Evolutionary conservation across 1,140 invertebrate species (phyloP).

Genomic region (Babylonia areolata): DNA sequence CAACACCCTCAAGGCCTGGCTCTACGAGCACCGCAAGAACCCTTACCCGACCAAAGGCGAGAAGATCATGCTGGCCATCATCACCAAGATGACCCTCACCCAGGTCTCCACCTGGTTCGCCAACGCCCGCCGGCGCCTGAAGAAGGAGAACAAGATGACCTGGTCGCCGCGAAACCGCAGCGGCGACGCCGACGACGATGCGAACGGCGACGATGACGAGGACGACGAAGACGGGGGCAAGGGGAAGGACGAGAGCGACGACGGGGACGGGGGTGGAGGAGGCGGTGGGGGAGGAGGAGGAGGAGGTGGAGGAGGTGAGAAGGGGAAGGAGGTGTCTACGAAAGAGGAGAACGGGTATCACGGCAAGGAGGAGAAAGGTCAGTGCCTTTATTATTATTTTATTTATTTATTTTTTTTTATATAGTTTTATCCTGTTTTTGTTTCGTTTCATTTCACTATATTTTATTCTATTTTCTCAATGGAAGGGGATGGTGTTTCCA

Average conservation of each 20-base stretch:
- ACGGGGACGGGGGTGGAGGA: conserved; percentile 24
- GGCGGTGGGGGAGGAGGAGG: neutral
- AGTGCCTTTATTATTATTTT: no score
- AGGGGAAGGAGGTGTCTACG: neutral
- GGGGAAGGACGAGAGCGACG: conserved; percentile 49
- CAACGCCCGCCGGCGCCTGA: conserved; percentile 78
- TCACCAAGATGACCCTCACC: conserved; percentile 99
- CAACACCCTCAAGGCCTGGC: conserved; percentile 96
- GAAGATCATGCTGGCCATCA: conserved; percentile 99
- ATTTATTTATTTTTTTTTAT: no score
- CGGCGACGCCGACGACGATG: conserved; percentile 80
- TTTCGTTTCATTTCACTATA: no score
- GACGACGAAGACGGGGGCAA: conserved; percentile 51
- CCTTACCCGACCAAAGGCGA: conserved; percentile 99
- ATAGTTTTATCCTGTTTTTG: no score
- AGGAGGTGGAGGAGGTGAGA: neutral
- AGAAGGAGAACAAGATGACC: conserved; percentile 99
- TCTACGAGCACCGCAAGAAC: conserved; percentile 99
- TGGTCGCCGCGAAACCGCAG: conserved; percentile 96
- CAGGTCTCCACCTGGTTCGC: conserved; percentile 79
- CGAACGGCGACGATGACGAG: conserved; percentile 60
- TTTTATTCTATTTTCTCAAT: no score
- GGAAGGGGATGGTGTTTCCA: no score
- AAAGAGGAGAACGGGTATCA: conserved; percentile 7
- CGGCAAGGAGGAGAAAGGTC: neutral